A percentile compares a stretch with the other conserved stretches of the same genome.
Evolutionary conservation across 2,888 invertebrate species (phyloP).

Genomic region (Tricholauxania praeusta): DNA sequence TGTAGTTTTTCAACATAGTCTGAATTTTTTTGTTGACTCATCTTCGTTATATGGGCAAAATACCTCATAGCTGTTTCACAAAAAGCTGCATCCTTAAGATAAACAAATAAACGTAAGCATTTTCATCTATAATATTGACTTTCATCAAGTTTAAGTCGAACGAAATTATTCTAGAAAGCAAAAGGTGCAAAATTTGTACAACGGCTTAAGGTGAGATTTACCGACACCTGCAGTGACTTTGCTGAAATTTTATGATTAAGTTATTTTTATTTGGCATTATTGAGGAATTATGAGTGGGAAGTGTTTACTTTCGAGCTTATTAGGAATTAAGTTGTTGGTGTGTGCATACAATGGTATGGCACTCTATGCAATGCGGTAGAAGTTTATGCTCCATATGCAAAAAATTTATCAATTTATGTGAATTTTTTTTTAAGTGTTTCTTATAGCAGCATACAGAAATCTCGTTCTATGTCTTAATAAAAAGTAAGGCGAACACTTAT

Average conservation of each 20-base stretch:
- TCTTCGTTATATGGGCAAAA: no score
- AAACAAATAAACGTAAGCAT: constrained; percentile 31
- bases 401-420: no score
- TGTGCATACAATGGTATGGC: background rate
- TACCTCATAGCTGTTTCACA: no score
- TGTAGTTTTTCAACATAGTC: no score
- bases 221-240: constrained; percentile 65
- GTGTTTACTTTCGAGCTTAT: constrained; percentile 45
- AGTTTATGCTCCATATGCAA: no score
- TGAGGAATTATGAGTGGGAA: no score
- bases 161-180: background rate
- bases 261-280: constrained; percentile 45
- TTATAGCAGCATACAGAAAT: no score
- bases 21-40: no score
- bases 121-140: constrained; percentile 54
- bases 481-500: no score
- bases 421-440: no score
- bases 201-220: constrained; percentile 57
- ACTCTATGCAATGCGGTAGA: no score
- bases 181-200: constrained; percentile 50
- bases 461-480: no score
- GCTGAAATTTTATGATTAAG: constrained; percentile 52
- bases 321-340: background rate
- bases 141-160: constrained; percentile 20
- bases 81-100: constrained; percentile 34